These are phyloP conservation scores for Gobius niger DNA, from an alignment of 2,113 vertebrate genomes.

Conservation along the genomic window DNA sequence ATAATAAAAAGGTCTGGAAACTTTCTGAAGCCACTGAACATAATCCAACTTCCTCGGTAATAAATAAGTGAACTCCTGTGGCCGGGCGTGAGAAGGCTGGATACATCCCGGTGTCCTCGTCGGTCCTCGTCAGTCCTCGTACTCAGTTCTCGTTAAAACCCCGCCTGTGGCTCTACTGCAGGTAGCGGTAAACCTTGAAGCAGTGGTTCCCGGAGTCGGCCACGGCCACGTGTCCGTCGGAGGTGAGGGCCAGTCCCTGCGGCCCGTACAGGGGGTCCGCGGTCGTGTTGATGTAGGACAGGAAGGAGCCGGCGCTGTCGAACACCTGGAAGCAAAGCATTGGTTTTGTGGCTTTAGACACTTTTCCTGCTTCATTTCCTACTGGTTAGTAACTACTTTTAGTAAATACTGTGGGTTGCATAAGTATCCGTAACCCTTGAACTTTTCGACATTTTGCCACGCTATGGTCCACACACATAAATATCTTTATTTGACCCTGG, in stretches of 20 bases:
- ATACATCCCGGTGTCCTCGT: constrained; percentile 56
- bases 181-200: constrained; percentile 97
- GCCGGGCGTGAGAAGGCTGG: constrained; percentile 63
- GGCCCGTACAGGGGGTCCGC: constrained; percentile 94
- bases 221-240: constrained; percentile 93
- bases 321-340: constrained; percentile 83
- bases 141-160: not conserved
- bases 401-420: no score
- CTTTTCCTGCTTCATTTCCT: no score
- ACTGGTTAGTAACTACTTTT: no score
- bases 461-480: no score
- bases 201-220: constrained; percentile 97
- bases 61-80: constrained; percentile 25
- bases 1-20: not conserved
- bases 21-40: constrained; percentile 41
- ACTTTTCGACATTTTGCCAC: no score
- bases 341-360: no score
- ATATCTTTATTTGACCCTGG: no score
- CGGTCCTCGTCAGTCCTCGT: constrained; percentile 51
- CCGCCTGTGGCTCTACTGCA: constrained; percentile 80
- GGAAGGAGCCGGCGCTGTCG: constrained; percentile 93
- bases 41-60: constrained; percentile 35
- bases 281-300: constrained; percentile 96
- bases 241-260: constrained; percentile 92
- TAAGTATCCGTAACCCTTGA: no score